Evolutionary conservation across 2,888 invertebrate species (phyloP).

Genomic region (Archaeoteleia sp.): DNA sequence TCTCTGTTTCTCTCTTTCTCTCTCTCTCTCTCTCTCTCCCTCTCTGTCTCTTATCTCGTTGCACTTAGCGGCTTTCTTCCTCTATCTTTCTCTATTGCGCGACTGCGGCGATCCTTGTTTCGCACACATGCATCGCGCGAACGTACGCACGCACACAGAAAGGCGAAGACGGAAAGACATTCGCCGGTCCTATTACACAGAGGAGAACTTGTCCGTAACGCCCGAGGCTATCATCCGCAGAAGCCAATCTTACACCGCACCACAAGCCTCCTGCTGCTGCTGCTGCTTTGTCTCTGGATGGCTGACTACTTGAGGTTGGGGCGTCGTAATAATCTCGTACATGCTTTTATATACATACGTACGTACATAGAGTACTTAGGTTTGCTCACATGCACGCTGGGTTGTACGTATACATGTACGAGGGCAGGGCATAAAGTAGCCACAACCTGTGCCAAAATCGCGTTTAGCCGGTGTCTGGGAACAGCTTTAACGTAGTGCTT

Average conservation of each 20-base stretch:
- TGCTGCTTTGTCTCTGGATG: conserved; percentile 53
- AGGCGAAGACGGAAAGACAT: conserved; percentile 34
- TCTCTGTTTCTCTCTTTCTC: too few relatives aligned
- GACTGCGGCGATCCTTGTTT: conserved; percentile 12
- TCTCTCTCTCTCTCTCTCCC: conserved; percentile 16
- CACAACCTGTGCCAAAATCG: conserved; percentile 38
- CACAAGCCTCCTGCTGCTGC: conserved; percentile 53
- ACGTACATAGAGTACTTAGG: conserved; percentile 4
- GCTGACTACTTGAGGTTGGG: conserved; percentile 33
- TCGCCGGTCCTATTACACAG: conserved; percentile 42
- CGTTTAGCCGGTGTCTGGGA: conserved; percentile 30
- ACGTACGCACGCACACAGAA: conserved; percentile 2
- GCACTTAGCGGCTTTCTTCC: conserved; percentile 31
- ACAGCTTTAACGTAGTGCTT: conserved; percentile 26
- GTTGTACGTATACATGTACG: conserved; percentile 10
- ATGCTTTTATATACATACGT: conserved; percentile 1
- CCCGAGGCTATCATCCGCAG: conserved; percentile 70
- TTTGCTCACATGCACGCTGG: conserved; percentile 1
- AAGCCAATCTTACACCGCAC: conserved; percentile 70
- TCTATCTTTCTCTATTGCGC: conserved; percentile 14
- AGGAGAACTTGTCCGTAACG: conserved; percentile 68
- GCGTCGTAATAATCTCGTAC: conserved; percentile 39
- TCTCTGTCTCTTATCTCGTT: conserved; percentile 44
- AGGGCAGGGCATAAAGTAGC: conserved; percentile 39
- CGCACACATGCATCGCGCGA: not conserved